Conservation (phyloP, 53 echinoderm and acorn worm species). For the Zoroaster sp. region DNA sequence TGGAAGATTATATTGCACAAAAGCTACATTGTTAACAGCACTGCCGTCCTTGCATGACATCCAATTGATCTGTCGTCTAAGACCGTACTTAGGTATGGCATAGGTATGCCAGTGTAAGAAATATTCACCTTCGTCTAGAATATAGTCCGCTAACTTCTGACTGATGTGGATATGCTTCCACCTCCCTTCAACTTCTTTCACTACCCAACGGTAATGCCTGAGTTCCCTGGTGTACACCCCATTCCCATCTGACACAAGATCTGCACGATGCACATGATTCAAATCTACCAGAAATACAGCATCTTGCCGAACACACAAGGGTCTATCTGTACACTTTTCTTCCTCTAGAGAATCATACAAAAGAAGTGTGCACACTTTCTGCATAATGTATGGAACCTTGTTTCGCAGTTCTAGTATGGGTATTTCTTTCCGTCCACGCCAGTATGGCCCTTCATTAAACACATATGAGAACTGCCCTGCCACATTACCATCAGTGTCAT, state of each 20-base stretch:
- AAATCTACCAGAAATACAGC: conserved; percentile 8
- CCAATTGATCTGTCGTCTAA: conserved; percentile 45
- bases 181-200: conserved; percentile 25
- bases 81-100: conserved; percentile 39
- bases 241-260: conserved; percentile 34
- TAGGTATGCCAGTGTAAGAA: conserved; percentile 50
- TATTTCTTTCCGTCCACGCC: conserved; percentile 2
- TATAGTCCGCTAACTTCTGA: conserved; percentile 13
- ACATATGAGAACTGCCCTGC: neutral
- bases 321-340: conserved; percentile 5
- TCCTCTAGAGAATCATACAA: neutral
- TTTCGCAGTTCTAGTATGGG: conserved; percentile 32
- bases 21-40: conserved; percentile 44
- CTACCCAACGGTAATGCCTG: conserved; percentile 55
- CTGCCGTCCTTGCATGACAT: neutral
- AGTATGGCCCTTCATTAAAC: conserved; percentile 8
- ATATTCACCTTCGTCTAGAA: conserved; percentile 27
- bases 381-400: conserved; percentile 22
- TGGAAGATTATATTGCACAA: conserved; percentile 41
- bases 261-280: conserved; percentile 5
- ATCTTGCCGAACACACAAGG: conserved; percentile 35
- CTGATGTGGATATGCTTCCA: neutral
- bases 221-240: conserved; percentile 24
- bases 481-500: neutral
- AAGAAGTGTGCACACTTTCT: neutral